Conservation (phyloP, 2,113 vertebrate species). For the Quiscalus mexicanus region DNA sequence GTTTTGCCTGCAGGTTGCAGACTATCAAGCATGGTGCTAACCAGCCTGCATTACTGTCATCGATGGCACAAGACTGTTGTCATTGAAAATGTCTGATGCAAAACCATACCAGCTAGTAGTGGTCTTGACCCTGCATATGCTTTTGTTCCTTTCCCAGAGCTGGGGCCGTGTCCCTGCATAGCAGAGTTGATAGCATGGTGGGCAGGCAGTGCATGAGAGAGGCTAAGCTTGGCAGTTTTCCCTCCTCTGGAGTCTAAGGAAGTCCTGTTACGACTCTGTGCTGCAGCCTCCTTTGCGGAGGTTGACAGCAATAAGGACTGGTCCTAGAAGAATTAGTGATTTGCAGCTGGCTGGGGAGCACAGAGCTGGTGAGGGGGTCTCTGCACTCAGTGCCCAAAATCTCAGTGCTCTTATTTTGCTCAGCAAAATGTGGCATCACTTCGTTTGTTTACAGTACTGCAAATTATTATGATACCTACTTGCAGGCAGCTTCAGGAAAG, state of each 20-base stretch:
- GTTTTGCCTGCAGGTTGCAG: not conserved
- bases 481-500: not conserved
- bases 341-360: not conserved
- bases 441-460: not conserved
- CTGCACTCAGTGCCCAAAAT: not conserved
- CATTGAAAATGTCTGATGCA: not conserved
- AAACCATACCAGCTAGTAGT: not conserved
- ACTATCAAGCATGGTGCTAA: not conserved
- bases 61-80: not conserved
- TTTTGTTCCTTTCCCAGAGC: not conserved
- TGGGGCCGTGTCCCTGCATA: not conserved
- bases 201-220: not conserved
- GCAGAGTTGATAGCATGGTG: not conserved
- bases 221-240: not conserved
- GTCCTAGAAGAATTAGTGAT: not conserved
- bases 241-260: not conserved
- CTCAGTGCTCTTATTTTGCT: not conserved
- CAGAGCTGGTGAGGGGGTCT: not conserved
- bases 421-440: not conserved
- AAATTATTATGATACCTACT: not conserved
- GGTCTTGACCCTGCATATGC: not conserved
- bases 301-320: not conserved
- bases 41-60: not conserved
- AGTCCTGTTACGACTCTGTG: not conserved
- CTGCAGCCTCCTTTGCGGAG: not conserved